Evolutionary conservation across 2,113 vertebrate species (phyloP), one percentile per base, ranked within the genome.

Genomic region (Leptodactylus fuscus): DNA sequence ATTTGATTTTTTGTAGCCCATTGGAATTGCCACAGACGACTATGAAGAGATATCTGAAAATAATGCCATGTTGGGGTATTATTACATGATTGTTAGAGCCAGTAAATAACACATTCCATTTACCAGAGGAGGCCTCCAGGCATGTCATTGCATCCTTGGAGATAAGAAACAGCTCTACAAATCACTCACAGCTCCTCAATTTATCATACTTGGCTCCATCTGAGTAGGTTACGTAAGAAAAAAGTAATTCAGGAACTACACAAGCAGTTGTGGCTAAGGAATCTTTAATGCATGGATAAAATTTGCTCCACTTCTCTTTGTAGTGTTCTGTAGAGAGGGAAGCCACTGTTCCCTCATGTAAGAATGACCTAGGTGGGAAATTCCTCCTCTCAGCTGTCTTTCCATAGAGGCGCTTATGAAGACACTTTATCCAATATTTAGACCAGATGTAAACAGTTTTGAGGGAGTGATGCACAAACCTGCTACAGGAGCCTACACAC

Each of bases 201-300:
- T n/a, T n/a, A n/a, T n/a, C n/a, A n/a, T n/a, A n/a, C n/a, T n/a
- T n/a, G n/a, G n/a, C n/a, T n/a, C n/a, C n/a, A n/a, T n/a, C n/a
- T n/a, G n/a, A n/a, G n/a, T n/a, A 44, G 49, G 5, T 20, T 16
- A 18, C 18, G 16, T 2, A 18, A 76, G 18, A 2, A 51, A 2
- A 3, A 32, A 29, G 48, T 3, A 3, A 46, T 36, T 1, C n/a
- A 22, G 53, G n/a, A 62, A 36, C n/a, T 24, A 9, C 60, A 24
- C 36, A 62, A 29, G 53, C 34, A 73, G 27, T 34, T 36, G 49
- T 73, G 62, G 69, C 48, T 51, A 53, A 82, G 81, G 67, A 82
- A 82, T 73, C 67, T 82, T 82, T 82, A 82, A 82, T 73, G 81
- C 34, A 73, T 70, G 65, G 41, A 44, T 65, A 82, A 71, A 12